phyloP scores from a whole-genome alignment of 2,888 invertebrate genomes.

The Tenthredo mesomela region DNA sequence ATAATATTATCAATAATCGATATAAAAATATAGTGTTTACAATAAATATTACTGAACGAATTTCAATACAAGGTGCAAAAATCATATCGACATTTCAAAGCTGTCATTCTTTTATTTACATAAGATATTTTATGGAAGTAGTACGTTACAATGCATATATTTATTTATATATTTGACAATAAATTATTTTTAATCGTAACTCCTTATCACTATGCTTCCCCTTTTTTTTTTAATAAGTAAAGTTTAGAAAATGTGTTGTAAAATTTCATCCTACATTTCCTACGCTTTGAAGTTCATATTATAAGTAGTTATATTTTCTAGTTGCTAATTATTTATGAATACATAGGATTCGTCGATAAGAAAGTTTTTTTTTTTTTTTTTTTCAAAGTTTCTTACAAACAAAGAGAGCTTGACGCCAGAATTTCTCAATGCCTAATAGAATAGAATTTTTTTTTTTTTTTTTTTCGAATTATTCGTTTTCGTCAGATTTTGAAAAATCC shows the following conservation, averaged over 20 bases:
- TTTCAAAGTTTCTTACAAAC: constrained; percentile 46
- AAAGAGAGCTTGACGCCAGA: constrained; percentile 48
- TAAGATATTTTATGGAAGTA: constrained; percentile 25
- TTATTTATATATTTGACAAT: constrained; percentile 65
- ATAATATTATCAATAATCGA: background rate
- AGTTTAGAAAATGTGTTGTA: constrained; percentile 36
- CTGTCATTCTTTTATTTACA: constrained; percentile 52
- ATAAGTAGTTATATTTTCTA: background rate
- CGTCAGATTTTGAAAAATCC: constrained; percentile 59
- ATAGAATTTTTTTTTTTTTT: no score
- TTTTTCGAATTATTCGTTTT: background rate
- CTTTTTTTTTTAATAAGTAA: background rate
- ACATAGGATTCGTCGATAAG: constrained; percentile 42
- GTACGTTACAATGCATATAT: constrained; percentile 44
- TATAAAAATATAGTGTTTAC: background rate
- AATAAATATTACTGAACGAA: background rate
- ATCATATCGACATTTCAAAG: constrained; percentile 51
- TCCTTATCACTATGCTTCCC: constrained; percentile 36
- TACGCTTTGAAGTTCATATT: background rate
- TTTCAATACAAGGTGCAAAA: constrained; percentile 38
- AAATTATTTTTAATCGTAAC: constrained; percentile 56
- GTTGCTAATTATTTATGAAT: constrained; percentile 11
- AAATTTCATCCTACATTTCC: constrained; percentile 26
- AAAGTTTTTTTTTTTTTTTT: constrained; percentile 4
- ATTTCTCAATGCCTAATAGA: constrained; percentile 35